Base-by-base conservation (phyloP, 2,797 vertebrate genomes). In the Acanthiza pusilla region DNA sequence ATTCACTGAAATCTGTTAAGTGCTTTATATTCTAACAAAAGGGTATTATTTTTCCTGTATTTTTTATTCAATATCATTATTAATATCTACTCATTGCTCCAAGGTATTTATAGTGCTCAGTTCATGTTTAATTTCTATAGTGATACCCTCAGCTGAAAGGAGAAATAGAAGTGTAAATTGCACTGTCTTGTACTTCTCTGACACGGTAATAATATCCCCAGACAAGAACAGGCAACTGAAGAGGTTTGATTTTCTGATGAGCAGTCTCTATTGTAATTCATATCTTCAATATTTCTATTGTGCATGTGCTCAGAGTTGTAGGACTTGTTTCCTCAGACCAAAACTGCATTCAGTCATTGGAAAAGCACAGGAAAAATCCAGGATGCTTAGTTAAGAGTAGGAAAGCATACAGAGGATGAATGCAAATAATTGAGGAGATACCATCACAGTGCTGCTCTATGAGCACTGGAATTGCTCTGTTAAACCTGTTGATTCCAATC, bases 61-160 rank as follows among this genome's bases (percentile, higher is more conserved):
- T 94, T 94, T 75, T 75, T 72, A 29, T 87, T 89, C 86, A 80
- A 26, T 89, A 89, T 88, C 55, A 48, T 95, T 91, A 95, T 92
- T 96, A 94, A 75, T 81, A 93, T 78, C 91, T 92, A 88, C 91
- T 80, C n/a, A 27, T 68, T 58, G 75, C 87, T 75, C 89, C 34
- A 43, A 93, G 82, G 76, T 79, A 55, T 75, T 92, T 85, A 62
- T 54, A 72, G 70, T 80, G 73, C 85, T 95, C 75, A 30, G 72
- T 53, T 92, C 54, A 58, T 50, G 51, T 84, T 85, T 89, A 84
- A 91, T 88, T 89, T 89, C 84, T 65, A 7, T 3, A 85, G 81
- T 19, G 68, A 89, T 68, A 91, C 51, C 30, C 72, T 95, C 68
- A 72, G 72, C 34, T 91, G 82, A 88, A 83, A 92, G 76, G 48